Evolutionary conservation across 1,140 invertebrate species (phyloP).

Genomic region (Zaprionus capensis): DNA sequence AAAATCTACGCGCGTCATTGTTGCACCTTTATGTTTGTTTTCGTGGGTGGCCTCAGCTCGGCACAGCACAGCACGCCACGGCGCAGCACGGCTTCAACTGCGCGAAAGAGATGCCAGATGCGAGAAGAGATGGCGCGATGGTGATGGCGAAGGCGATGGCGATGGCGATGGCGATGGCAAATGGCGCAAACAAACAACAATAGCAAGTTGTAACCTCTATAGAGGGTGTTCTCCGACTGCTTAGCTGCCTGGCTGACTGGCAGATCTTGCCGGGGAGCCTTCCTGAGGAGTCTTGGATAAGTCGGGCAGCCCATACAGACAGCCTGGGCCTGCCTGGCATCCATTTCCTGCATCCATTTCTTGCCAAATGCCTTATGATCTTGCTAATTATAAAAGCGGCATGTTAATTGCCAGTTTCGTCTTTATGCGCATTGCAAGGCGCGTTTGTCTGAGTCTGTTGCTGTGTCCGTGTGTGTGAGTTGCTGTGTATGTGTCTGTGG

Average conservation of each 20-base stretch:
- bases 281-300: not conserved
- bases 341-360: not conserved
- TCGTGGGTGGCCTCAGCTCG: conserved; percentile 64
- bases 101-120: conserved; percentile 13
- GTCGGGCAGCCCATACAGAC: not conserved
- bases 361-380: not conserved
- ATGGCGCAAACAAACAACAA: conserved; percentile 81
- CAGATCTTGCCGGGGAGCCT: not conserved
- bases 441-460: conserved; percentile 8
- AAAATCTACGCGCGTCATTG: conserved; percentile 78
- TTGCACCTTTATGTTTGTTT: conserved; percentile 83
- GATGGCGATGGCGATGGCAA: conserved; percentile 31
- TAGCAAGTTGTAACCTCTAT: conserved; percentile 75
- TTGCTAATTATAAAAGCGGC: not conserved
- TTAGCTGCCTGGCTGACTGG: not conserved
- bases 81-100: conserved; percentile 3
- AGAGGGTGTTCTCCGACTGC: conserved; percentile 58
- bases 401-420: conserved; percentile 35
- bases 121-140: conserved; percentile 27
- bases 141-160: conserved; percentile 9
- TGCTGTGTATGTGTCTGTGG: conserved; percentile 1
- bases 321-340: not conserved
- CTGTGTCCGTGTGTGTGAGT: conserved; percentile 38
- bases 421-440: conserved; percentile 34
- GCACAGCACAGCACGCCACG: not conserved